Base-by-base conservation (phyloP, 2,888 invertebrate genomes). In the Arctia plantaginis region DNA sequence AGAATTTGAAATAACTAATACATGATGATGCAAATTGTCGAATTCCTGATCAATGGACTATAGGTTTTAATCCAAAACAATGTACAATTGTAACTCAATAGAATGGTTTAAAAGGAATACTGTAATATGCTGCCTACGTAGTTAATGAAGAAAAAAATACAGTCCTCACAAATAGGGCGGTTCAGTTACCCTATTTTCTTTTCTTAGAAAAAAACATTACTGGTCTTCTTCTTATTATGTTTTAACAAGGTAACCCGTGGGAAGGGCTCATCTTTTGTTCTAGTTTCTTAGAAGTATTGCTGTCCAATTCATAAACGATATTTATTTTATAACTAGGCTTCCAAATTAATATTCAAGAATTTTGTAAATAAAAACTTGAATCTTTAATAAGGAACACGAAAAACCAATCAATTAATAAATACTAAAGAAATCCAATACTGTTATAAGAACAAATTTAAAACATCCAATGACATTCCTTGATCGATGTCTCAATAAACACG, bases 401-500 rank as follows among this genome's bases (percentile, higher is more conserved):
- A 64, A 68, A 69, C 33, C 70, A 51, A 70, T 30, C 41, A 72
- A 71, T 68, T 65, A 55, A 65, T 27, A 69, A 51, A 69, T 59
- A 62, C 55, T 30, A 69, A 47, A 30, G 75, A 55, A 73, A 76
- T 62, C 51, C 66, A 64, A 73, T 70, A 76, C 44, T 39, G n/a
- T 66, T 70, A 35, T 39, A 23, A 66, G 55, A 72, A 73, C 67
- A 76, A 70, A 68, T 76, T 73, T 66, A 65, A 76, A 76, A 73
- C 51, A 73, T 71, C 71, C 20, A 73, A 71, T 23, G 76, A 73
- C 68, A 73, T 76, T 65, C 64, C 51, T 80, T 85, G 85, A 85
- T 84, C 77, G 86, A 85, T 86, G 86, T 70, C 66, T 35, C 68
- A 68, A 67, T 73, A 72, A 78, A 75, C 74, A 74, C 67, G 71